Evolutionary conservation across 2,888 invertebrate genomes (phyloP).

Genomic region (Dendrolimus houi): DNA sequence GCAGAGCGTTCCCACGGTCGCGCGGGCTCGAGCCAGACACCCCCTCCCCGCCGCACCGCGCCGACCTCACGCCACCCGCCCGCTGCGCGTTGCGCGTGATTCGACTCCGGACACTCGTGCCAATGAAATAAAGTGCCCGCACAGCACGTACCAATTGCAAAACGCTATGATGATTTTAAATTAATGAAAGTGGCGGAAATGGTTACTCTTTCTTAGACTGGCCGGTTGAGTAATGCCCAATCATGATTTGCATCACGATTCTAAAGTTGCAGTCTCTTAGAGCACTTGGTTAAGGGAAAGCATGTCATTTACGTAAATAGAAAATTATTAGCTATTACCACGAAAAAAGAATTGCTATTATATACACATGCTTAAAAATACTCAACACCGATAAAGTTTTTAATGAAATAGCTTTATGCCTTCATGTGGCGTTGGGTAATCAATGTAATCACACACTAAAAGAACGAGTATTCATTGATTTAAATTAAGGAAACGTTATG

Average conservation of each 20-base stretch:
- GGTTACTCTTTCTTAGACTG: conserved; percentile 29
- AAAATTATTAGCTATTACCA: neutral
- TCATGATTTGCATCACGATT: conserved; percentile 8
- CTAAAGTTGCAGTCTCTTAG: neutral
- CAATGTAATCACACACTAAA: too few relatives aligned
- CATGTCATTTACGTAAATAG: neutral
- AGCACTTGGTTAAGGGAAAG: neutral
- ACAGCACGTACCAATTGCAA: conserved; percentile 70
- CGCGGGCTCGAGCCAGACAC: conserved; percentile 49
- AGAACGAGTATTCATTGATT: too few relatives aligned
- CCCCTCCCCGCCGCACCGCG: conserved; percentile 23
- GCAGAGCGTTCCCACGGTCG: conserved; percentile 75
- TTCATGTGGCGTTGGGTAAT: too few relatives aligned
- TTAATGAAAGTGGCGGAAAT: conserved; percentile 58
- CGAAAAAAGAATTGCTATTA: too few relatives aligned
- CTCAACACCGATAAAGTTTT: too few relatives aligned
- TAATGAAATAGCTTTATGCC: too few relatives aligned
- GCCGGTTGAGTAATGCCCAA: conserved; percentile 16
- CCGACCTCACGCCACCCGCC: conserved; percentile 11
- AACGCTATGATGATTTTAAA: conserved; percentile 46
- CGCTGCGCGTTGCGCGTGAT: conserved; percentile 46
- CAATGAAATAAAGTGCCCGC: conserved; percentile 66
- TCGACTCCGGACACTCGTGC: conserved; percentile 61
- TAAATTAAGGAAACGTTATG: too few relatives aligned
- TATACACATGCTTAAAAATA: too few relatives aligned